These are phyloP conservation scores for Pavo muticus DNA, from an alignment of 2,113 vertebrate species.

Conservation along the genomic window DNA sequence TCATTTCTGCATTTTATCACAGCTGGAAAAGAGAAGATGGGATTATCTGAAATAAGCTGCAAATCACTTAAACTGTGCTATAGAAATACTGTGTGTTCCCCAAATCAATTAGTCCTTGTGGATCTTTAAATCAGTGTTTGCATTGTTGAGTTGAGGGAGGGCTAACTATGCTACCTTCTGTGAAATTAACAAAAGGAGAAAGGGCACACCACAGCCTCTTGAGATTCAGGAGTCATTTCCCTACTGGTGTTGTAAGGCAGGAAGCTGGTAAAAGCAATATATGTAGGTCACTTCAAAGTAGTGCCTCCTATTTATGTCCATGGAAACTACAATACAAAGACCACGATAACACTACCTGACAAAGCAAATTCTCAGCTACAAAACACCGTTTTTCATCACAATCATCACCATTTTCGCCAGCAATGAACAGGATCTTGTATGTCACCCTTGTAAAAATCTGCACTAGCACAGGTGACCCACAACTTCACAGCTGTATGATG, in stretches of 20 bases:
- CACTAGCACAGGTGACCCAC: no score
- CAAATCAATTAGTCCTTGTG: constrained; percentile 71
- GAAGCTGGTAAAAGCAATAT: background rate
- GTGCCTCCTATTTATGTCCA: background rate
- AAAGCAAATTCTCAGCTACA: no score
- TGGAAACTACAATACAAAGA: no score
- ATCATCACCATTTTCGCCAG: no score
- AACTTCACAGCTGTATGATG: no score
- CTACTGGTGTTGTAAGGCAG: constrained; percentile 45
- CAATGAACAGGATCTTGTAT: no score
- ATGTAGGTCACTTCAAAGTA: background rate
- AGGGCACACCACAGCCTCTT: constrained; percentile 49
- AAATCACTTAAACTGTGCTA: constrained; percentile 69
- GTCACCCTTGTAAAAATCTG: no score
- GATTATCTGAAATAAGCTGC: constrained; percentile 60
- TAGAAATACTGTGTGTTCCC: constrained; percentile 66
- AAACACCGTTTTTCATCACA: no score
- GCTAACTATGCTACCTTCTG: constrained; percentile 66
- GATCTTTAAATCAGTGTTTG: constrained; percentile 70
- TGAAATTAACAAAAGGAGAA: constrained; percentile 67
- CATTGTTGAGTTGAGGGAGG: constrained; percentile 23
- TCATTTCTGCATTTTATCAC: constrained; percentile 32
- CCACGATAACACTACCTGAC: no score
- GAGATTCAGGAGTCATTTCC: constrained; percentile 63
- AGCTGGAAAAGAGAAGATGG: constrained; percentile 13